Evolutionary conservation across 2,113 vertebrate species (phyloP).

Genomic region (Phyllostomus discolor): DNA sequence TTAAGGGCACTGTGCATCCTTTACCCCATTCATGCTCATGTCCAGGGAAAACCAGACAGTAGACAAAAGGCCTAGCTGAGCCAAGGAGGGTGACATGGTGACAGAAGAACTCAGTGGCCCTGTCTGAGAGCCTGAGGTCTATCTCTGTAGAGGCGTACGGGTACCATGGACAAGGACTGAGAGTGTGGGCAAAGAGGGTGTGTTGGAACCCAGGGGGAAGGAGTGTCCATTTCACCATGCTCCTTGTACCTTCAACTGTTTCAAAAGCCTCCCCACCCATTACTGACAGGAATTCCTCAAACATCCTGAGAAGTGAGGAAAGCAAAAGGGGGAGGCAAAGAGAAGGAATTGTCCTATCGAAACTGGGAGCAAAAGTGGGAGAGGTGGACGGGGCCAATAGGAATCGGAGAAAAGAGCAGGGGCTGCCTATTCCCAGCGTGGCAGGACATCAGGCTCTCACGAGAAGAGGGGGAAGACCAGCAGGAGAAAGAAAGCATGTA

Average conservation of each 20-base stretch:
- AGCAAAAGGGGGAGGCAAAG: neutral
- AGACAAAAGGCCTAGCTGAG: neutral
- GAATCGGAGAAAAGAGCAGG: neutral
- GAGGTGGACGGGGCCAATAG: neutral
- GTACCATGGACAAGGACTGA: neutral
- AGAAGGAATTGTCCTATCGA: neutral
- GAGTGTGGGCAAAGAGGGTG: neutral
- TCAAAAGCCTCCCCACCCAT: neutral
- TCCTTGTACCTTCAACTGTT: neutral
- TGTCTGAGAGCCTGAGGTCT: neutral
- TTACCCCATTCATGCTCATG: neutral
- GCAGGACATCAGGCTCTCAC: neutral
- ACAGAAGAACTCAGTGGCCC: neutral
- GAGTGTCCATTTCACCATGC: neutral
- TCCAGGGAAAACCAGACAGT: neutral
- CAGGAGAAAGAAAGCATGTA: rapidly evolving
- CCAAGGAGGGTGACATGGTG: neutral
- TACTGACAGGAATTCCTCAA: neutral
- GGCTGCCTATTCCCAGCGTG: neutral
- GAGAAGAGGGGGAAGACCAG: neutral
- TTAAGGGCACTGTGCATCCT: neutral
- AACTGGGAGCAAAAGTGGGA: neutral
- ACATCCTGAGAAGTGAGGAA: neutral
- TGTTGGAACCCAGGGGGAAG: neutral
- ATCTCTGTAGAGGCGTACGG: neutral